Conservation (phyloP, 2,888 invertebrate species). For the Andrena haemorrhoa region DNA sequence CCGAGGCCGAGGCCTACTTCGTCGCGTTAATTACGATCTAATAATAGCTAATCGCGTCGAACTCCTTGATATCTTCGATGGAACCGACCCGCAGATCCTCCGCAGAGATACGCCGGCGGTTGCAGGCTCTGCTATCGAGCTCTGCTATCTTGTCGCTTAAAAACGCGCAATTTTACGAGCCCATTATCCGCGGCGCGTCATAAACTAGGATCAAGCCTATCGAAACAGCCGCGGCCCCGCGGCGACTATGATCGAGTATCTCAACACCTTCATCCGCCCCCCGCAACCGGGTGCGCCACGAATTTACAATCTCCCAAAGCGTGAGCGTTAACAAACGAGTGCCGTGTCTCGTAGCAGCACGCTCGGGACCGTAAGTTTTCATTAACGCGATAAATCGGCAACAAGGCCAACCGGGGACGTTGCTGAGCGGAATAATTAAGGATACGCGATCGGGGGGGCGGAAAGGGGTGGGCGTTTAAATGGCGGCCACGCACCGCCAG, state of each 20-base stretch:
- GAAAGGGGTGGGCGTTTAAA: constrained; percentile 9
- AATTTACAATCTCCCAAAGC: too few relatives aligned
- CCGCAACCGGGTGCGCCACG: too few relatives aligned
- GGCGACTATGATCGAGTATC: too few relatives aligned
- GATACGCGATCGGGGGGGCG: constrained; percentile 28
- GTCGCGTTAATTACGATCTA: constrained; percentile 54
- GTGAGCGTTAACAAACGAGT: background rate
- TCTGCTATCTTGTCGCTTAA: too few relatives aligned
- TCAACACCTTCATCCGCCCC: too few relatives aligned
- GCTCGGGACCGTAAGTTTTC: constrained; percentile 6
- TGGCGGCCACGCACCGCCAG: constrained; percentile 3
- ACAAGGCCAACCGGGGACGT: background rate
- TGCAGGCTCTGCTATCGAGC: too few relatives aligned
- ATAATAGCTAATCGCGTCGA: constrained; percentile 47
- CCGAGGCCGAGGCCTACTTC: constrained; percentile 38
- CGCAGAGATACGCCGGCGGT: background rate
- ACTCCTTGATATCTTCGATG: constrained; percentile 14
- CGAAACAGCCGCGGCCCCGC: too few relatives aligned
- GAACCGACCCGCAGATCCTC: background rate
- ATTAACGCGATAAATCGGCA: constrained; percentile 19
- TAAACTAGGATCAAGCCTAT: too few relatives aligned
- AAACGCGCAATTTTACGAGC: too few relatives aligned
- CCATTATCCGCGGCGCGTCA: too few relatives aligned
- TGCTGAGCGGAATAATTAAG: constrained; percentile 38
- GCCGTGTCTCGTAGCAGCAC: background rate